These are phyloP conservation scores for Phymastichus coffea DNA, from an alignment of 1,140 invertebrate genomes.

Conservation along the genomic window DNA sequence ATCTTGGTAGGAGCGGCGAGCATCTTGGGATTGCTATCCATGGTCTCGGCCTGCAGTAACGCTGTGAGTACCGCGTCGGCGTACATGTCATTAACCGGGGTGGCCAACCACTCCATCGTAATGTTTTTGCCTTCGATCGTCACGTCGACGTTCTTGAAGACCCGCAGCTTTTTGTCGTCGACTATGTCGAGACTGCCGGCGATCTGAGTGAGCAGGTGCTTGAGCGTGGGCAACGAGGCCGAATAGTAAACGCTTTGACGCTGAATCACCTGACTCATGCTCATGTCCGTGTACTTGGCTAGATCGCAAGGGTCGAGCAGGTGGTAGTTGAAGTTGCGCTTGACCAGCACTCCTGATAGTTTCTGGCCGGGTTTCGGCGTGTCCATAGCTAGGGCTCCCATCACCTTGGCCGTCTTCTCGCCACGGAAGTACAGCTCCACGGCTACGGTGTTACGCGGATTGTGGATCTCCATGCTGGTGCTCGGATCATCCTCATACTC, in stretches of 20 bases:
- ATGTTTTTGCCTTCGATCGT: conserved; percentile 82
- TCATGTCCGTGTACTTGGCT: conserved; percentile 94
- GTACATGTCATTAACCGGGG: conserved; percentile 96
- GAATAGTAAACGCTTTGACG: conserved; percentile 85
- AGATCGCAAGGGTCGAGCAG: conserved; percentile 89
- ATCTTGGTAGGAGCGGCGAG: conserved; percentile 67
- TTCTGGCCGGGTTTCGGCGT: conserved; percentile 75
- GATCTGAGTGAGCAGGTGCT: conserved; percentile 80
- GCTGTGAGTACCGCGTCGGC: conserved; percentile 91
- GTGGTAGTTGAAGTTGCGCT: conserved; percentile 98
- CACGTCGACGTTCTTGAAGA: conserved; percentile 79
- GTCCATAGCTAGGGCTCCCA: conserved; percentile 86
- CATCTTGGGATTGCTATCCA: conserved; percentile 63
- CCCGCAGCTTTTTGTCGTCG: conserved; percentile 73
- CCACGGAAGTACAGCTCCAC: conserved; percentile 94
- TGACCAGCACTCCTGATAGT: conserved; percentile 92
- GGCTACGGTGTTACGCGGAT: conserved; percentile 92
- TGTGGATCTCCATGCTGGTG: conserved; percentile 89
- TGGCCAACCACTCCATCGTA: conserved; percentile 90
- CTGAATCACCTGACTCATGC: conserved; percentile 89
- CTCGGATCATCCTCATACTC: conserved; percentile 92
- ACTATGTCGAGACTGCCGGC: conserved; percentile 77
- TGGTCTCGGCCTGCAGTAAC: conserved; percentile 74
- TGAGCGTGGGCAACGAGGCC: conserved; percentile 76
- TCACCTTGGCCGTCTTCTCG: conserved; percentile 97